These are phyloP conservation scores for Philotrypesis tridentata DNA, from an alignment of 1,140 invertebrate species.

Conservation along the genomic window DNA sequence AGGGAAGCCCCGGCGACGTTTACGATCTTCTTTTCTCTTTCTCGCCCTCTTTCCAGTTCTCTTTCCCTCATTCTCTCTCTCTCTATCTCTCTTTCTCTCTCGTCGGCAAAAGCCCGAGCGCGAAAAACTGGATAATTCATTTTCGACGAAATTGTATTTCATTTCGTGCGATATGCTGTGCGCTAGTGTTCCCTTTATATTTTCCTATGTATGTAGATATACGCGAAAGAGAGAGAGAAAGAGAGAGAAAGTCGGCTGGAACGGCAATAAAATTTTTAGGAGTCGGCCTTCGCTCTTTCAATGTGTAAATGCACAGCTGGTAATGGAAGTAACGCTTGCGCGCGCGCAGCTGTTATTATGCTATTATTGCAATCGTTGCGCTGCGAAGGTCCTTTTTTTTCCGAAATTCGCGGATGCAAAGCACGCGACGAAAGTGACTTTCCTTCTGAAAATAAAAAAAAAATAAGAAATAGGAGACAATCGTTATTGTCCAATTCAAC, in stretches of 20 bases:
- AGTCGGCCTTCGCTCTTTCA: background rate
- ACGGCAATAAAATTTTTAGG: slow-evolving; percentile 14
- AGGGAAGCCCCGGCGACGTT: background rate
- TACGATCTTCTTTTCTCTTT: slow-evolving; percentile 34
- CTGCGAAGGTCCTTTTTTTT: background rate
- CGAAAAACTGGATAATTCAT: slow-evolving; percentile 43
- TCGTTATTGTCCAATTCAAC: too few species aligned
- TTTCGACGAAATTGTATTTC: slow-evolving; percentile 42
- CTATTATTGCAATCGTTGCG: background rate
- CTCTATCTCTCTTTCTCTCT: too few species aligned
- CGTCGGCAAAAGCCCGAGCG: slow-evolving; percentile 18
- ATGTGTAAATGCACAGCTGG: too few species aligned
- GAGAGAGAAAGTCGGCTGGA: background rate
- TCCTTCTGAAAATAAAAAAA: too few species aligned
- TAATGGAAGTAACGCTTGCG: too few species aligned
- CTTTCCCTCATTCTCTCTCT: too few species aligned
- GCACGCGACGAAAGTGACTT: too few species aligned
- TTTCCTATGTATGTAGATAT: background rate
- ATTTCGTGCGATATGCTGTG: background rate
- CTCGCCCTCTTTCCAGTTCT: too few species aligned
- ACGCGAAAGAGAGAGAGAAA: background rate
- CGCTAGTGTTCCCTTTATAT: background rate
- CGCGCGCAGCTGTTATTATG: background rate
- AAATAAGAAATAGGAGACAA: too few species aligned
- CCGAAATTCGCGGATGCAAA: background rate